Evolutionary conservation across 2,888 invertebrate genomes (phyloP), one percentile per base, ranked within the genome.

Genomic region (Syrista parreyssii): DNA sequence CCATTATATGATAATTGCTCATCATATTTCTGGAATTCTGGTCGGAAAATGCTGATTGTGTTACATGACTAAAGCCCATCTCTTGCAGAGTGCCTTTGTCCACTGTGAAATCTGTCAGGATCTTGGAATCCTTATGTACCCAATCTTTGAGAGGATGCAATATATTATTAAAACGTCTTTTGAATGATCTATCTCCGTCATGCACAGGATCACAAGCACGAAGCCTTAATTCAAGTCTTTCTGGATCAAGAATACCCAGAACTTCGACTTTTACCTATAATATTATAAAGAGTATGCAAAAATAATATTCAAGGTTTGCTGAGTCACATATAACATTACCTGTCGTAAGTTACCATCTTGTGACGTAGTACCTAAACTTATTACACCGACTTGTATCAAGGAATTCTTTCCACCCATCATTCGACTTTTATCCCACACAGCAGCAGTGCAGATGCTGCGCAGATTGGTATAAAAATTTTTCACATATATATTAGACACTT

Each of bases 331-430:
- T 40, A 40, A 15, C 40, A 40, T 77, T 80, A 89, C 90, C 84
- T 92, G 92, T 79, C 92, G 89, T 78, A 93, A 92, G 83, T 93
- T 92, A 74, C 94, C 94, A 87, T 94, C 94, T 87, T 96, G 96
- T 1, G 96, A 96, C 0, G 97, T 97, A 0, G 97, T 97, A 0
- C 97, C 97, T 76, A 97, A 92, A 1, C 97, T 97, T 82, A 97
- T 97, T 0, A 98, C 96, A 11, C 97, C 97, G 11, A 96, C 92
- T 88, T 92, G 90, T 78, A 91, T 90, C 84, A 88, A 88, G 4
- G 88, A 86, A 73, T 88, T 88, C 79, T 88, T 90, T 0, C 97
- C 97, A 0, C 97, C 97, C 85, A 97, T 92, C 81, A 94, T 92
- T 1, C 93, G 93, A 88, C 95, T 93, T 87, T 96, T 96, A 82